A percentile compares a stretch with the other conserved stretches of the same genome.
Conservation (phyloP, 2,113 vertebrate genomes). For the Lipotes vexillifer region DNA sequence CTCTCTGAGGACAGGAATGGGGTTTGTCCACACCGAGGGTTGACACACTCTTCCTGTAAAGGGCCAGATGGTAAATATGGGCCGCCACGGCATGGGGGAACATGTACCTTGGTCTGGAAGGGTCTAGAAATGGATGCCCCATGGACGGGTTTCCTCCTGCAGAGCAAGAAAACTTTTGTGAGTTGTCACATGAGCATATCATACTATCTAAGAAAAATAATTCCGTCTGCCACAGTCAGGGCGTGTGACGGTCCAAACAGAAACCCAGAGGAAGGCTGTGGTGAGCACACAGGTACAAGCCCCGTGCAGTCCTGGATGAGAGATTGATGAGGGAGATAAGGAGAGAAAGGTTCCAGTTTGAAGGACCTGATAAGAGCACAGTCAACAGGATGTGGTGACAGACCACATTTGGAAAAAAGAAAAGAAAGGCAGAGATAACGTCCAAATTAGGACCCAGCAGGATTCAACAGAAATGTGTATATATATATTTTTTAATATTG, state of each 20-base stretch:
- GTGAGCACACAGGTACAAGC: neutral
- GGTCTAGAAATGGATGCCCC: neutral
- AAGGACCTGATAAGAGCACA: neutral
- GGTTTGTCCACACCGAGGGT: neutral
- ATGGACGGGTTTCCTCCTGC: rapidly evolving
- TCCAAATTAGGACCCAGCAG: neutral
- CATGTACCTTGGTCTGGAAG: rapidly evolving
- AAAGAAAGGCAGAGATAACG: neutral
- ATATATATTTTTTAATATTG: neutral
- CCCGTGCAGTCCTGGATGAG: rapidly evolving
- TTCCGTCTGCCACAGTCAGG: neutral
- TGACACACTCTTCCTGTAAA: neutral
- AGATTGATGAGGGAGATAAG: neutral
- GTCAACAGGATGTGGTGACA: neutral
- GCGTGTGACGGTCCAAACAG: rapidly evolving
- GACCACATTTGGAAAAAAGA: neutral
- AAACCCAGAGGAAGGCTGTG: neutral
- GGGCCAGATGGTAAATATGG: neutral
- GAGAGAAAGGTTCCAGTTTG: neutral
- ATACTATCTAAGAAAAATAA: neutral
- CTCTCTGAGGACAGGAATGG: rapidly evolving
- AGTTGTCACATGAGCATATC: rapidly evolving
- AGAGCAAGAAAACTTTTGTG: too few relatives aligned
- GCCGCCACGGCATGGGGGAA: rapidly evolving
- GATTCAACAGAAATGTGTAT: neutral